phyloP scores from a whole-genome alignment of 2,888 invertebrate genomes.

The Cataglyphis rosenhaueri region DNA sequence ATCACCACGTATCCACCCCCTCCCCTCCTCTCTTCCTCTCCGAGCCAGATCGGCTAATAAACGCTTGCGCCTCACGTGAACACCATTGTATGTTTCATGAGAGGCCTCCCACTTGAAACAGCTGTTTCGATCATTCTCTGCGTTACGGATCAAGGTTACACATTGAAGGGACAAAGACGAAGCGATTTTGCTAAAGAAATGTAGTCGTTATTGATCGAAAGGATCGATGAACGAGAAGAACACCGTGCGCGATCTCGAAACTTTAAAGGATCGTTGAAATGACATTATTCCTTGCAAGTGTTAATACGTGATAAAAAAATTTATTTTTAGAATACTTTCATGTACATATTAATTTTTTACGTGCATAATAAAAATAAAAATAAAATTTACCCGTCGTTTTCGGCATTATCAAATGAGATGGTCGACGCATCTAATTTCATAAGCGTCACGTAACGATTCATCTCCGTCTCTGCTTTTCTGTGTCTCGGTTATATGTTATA shows the following conservation, averaged over 20 bases:
- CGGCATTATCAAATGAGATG: not conserved
- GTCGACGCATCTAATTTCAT: constrained; percentile 60
- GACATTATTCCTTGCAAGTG: not conserved
- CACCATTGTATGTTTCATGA: constrained; percentile 72
- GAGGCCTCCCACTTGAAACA: constrained; percentile 70
- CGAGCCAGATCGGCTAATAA: constrained; percentile 66
- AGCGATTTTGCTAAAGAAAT: constrained; percentile 50
- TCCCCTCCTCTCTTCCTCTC: constrained; percentile 2
- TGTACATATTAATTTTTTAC: too few species aligned
- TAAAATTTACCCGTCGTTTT: not conserved
- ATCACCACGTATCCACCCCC: constrained; percentile 28
- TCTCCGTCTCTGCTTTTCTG: constrained; percentile 32
- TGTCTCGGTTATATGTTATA: constrained; percentile 56
- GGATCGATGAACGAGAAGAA: constrained; percentile 12
- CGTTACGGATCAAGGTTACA: constrained; percentile 70
- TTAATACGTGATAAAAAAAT: not conserved
- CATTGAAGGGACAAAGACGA: constrained; percentile 60
- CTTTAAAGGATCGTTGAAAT: not conserved
- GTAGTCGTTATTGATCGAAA: constrained; percentile 48
- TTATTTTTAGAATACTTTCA: not conserved
- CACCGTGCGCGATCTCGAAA: not conserved
- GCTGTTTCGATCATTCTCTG: constrained; percentile 75
- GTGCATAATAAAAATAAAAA: not conserved
- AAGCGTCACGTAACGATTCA: constrained; percentile 50
- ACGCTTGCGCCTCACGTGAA: constrained; percentile 72